Conservation (phyloP, 2,113 vertebrate genomes). For the Cryptomyrus ogoouensis region DNA sequence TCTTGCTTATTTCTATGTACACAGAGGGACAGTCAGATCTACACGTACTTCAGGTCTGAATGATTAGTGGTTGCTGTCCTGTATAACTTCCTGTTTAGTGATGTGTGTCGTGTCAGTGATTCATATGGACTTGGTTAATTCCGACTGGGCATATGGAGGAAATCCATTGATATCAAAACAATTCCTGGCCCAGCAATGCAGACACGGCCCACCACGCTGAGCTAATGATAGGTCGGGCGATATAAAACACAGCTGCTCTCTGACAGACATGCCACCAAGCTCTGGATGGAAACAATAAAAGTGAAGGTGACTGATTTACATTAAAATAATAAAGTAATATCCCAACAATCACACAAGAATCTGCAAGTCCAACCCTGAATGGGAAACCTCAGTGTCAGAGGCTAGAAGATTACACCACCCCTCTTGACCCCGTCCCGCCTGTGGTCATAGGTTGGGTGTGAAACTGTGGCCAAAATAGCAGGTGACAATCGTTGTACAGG, state of each 20-base stretch:
- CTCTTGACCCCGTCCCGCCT: background rate
- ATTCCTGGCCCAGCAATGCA: background rate
- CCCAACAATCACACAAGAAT: background rate
- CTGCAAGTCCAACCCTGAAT: background rate
- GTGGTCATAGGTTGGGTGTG: background rate
- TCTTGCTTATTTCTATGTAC: background rate
- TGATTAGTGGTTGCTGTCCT: background rate
- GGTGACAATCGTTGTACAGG: background rate
- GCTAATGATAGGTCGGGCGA: background rate
- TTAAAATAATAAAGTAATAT: slow-evolving; percentile 29
- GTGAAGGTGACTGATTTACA: slow-evolving; percentile 44
- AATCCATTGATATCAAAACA: background rate
- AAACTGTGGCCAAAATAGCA: background rate
- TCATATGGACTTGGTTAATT: background rate
- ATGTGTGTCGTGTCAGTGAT: background rate
- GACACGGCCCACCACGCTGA: background rate
- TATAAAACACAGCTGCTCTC: background rate
- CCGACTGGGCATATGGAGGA: background rate
- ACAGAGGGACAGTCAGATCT: background rate
- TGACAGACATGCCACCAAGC: slow-evolving; percentile 16
- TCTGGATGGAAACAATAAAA: slow-evolving; percentile 38
- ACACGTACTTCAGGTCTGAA: background rate
- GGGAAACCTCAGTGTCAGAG: background rate
- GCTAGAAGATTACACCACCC: background rate
- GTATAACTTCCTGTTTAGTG: background rate